Conservation (phyloP, 1,140 invertebrate genomes). For the Littorina saxatilis region DNA sequence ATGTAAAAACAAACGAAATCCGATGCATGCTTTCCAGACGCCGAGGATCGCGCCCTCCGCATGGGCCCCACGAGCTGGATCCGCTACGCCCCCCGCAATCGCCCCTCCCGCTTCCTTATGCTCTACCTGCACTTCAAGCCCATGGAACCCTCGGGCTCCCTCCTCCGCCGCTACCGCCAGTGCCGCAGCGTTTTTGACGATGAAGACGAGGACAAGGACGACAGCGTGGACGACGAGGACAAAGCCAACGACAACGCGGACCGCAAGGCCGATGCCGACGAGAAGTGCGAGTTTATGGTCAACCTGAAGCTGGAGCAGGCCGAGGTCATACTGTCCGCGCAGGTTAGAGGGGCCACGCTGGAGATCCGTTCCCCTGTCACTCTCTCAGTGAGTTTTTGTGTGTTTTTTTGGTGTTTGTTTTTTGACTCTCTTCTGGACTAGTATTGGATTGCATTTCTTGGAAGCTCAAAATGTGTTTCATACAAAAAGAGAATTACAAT, state of each 20-base stretch:
- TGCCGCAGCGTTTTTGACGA: slow-evolving; percentile 35
- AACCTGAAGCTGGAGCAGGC: not conserved
- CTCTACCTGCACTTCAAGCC: slow-evolving; percentile 47
- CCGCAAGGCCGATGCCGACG: not conserved
- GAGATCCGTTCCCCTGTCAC: slow-evolving; percentile 7
- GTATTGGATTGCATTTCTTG: not conserved
- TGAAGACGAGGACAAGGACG: not conserved
- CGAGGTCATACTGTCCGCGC: not conserved
- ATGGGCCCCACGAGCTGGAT: slow-evolving; percentile 39
- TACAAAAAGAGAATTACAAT: too few species aligned
- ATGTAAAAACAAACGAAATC: too few species aligned
- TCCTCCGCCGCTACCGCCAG: slow-evolving; percentile 24
- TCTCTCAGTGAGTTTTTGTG: slow-evolving; percentile 14
- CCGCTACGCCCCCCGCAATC: slow-evolving; percentile 29
- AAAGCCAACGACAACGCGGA: not conserved
- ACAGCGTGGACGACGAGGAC: not conserved
- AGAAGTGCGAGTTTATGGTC: slow-evolving; percentile 25
- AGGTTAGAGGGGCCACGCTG: slow-evolving; percentile 8
- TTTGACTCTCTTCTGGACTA: not conserved
- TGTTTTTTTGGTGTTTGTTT: not conserved
- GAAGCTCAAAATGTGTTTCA: too few species aligned
- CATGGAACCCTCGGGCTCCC: not conserved
- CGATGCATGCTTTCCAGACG: slow-evolving; percentile 20
- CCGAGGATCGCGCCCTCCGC: slow-evolving; percentile 34
- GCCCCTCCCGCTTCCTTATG: slow-evolving; percentile 32